Percentiles rank a stretch among this genome's conserved stretches.
These are phyloP conservation scores for Tenodera sinensis DNA, from an alignment of 2,888 invertebrate genomes.

Conservation along the genomic window DNA sequence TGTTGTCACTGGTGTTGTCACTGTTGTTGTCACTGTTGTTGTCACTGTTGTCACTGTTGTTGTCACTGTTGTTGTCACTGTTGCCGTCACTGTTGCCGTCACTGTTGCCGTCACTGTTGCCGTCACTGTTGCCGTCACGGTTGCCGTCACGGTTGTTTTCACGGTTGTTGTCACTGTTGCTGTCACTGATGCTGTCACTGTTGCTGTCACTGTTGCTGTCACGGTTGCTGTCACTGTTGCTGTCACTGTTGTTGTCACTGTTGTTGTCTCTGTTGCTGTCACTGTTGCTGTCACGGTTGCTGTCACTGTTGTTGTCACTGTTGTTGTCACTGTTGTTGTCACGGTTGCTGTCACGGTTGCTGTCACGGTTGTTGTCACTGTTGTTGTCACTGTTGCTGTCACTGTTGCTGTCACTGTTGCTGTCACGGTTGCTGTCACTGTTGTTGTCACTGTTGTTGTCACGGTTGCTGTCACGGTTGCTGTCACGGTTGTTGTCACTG, in stretches of 20 bases:
- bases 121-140: too few species aligned
- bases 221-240: conserved; percentile 3
- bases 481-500: too few species aligned
- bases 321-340: neutral
- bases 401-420: neutral
- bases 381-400: too few species aligned
- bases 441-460: conserved; percentile 13
- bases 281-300: neutral
- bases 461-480: too few species aligned
- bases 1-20: too few species aligned
- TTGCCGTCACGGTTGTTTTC: too few species aligned
- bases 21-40: neutral
- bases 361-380: too few species aligned
- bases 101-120: conserved; percentile 3
- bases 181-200: too few species aligned
- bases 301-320: neutral
- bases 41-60: neutral
- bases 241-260: conserved; percentile 7
- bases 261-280: neutral
- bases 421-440: conserved; percentile 8
- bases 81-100: conserved; percentile 2
- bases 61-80: conserved; percentile 2
- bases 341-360: neutral
- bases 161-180: too few species aligned
- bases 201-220: neutral